Base-by-base conservation (phyloP, 2,113 vertebrate genomes). In the Dromiciops gliroides region DNA sequence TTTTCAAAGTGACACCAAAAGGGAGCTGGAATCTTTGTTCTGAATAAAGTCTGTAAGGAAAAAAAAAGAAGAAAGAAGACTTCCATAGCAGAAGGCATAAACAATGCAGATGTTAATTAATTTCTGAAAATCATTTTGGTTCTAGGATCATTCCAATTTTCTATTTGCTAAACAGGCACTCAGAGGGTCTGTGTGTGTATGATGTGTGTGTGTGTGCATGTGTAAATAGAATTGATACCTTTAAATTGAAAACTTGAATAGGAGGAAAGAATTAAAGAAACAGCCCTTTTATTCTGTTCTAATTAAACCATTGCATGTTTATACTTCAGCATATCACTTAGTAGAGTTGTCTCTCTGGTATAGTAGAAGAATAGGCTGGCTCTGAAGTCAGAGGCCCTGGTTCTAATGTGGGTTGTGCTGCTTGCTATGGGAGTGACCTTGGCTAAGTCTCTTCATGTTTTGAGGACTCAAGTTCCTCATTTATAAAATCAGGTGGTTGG, bases 181-280 rank as follows among this genome's bases (percentile, higher is more conserved):
- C 91, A 8, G 92, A 90, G 89, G 50, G 88, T 3, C n/a, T n/a
- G n/a, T n/a, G n/a, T n/a, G n/a, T n/a, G n/a, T n/a, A n/a, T n/a
- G n/a, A n/a, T n/a, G n/a, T n/a, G n/a, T n/a, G n/a, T n/a, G n/a
- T n/a, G n/a, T n/a, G n/a, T n/a, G n/a, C n/a, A n/a, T n/a, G 90
- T 56, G 92, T 83, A 92, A 94, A 94, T 91, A 92, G 90, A 92
- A 49, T 5, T 50, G 56, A 90, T n/a, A 44, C 31, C 37, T 94
- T 90, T 96, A 90, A 93, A 44, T 48, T 37, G 47, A 90, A 95
- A 94, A 28, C 89, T 88, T 83, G n/a, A 51, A 60, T 5, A 92
- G 19, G 51, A 67, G 37, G 95, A 94, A 96, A 92, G n/a, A 26
- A 91, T 22, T 51, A 1, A 89, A 89, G 50, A 90, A 56, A 24